Conservation (phyloP, 2,113 vertebrate genomes). For the Anoura caudifer region DNA sequence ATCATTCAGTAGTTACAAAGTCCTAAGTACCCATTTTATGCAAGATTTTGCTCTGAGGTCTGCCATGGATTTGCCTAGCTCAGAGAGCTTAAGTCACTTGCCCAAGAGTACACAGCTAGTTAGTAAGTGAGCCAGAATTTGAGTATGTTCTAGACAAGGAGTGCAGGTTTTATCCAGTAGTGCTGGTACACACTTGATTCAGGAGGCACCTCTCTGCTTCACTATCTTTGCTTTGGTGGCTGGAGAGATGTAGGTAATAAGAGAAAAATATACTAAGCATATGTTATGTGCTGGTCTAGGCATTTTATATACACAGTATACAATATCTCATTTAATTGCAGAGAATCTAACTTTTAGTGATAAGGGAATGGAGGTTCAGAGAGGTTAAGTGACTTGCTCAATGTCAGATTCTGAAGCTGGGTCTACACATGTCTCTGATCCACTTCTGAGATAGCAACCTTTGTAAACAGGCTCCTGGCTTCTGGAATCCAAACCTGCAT, state of each 20-base stretch:
- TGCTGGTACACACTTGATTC: neutral
- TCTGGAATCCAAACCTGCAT: constrained; percentile 34
- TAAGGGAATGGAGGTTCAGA: neutral
- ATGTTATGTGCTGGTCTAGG: neutral
- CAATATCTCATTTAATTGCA: neutral
- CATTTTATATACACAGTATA: neutral
- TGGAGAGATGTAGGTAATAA: neutral
- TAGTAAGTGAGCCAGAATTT: neutral
- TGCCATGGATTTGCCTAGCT: neutral
- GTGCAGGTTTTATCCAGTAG: neutral
- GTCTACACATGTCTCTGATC: neutral
- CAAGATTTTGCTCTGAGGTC: neutral
- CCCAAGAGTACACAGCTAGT: neutral
- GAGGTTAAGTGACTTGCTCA: neutral
- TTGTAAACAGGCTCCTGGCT: neutral
- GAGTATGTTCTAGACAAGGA: neutral
- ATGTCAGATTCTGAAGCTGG: neutral
- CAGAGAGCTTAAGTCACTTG: neutral
- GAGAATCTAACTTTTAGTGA: neutral
- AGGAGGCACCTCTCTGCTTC: neutral
- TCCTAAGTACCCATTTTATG: neutral
- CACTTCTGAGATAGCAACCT: neutral
- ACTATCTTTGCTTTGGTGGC: neutral
- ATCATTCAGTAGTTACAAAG: neutral
- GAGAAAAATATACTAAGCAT: neutral